These are phyloP conservation scores for Synergus umbraculus DNA, from an alignment of 2,888 invertebrate genomes.

Conservation along the genomic window DNA sequence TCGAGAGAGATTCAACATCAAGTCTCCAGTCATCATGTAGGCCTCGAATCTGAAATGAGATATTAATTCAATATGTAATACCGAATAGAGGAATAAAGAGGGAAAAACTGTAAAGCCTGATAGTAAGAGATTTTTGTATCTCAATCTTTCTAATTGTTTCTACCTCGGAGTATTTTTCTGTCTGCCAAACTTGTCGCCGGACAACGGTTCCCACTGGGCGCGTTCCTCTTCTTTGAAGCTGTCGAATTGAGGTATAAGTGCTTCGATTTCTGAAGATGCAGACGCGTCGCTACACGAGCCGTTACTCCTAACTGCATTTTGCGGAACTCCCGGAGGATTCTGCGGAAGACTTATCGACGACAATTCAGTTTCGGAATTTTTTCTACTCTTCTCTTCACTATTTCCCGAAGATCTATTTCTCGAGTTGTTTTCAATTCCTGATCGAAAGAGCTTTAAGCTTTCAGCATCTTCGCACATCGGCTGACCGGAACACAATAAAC, in stretches of 20 bases:
- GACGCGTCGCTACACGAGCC: conserved; percentile 79
- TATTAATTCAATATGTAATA: background rate
- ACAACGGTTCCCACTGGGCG: conserved; percentile 80
- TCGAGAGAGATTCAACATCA: conserved; percentile 94
- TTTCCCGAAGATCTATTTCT: conserved; percentile 62
- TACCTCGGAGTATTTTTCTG: conserved; percentile 76
- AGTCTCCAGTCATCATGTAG: conserved; percentile 98
- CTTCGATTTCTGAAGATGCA: conserved; percentile 77
- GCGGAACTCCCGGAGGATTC: conserved; percentile 46
- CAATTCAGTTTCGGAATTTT: conserved; percentile 60
- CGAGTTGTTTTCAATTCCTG: conserved; percentile 56
- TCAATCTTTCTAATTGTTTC: background rate
- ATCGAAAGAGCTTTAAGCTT: conserved; percentile 57
- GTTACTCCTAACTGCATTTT: conserved; percentile 79
- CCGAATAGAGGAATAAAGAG: no score
- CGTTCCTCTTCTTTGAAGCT: conserved; percentile 78
- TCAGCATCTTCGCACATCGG: conserved; percentile 73
- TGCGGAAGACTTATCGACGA: conserved; percentile 65
- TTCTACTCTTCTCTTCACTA: conserved; percentile 58
- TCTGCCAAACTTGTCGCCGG: conserved; percentile 75
- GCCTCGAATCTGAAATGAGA: conserved; percentile 86
- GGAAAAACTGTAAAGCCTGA: no score
- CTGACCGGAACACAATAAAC: conserved; percentile 83
- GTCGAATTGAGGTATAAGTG: conserved; percentile 73
- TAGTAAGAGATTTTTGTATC: no score